Evolutionary conservation across 2,888 invertebrate genomes (phyloP), one percentile per base, ranked within the genome.

Genomic region (Melipona bicolor): DNA sequence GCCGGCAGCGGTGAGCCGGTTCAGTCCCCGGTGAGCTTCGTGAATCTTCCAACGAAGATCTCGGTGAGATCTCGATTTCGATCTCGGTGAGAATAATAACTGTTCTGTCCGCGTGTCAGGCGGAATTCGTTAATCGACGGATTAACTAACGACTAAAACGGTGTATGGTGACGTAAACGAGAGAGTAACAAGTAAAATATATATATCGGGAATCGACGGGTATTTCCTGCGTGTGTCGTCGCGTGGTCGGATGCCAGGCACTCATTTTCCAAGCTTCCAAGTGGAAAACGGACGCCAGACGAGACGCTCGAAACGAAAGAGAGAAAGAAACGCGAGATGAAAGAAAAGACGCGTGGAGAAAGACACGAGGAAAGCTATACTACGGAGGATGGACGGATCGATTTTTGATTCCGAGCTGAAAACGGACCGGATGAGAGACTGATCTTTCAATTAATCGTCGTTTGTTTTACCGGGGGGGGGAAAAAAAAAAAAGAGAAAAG

Each of bases 131-230:
- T 27, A 32, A 64, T n/a, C 13, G 43, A n/a, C n/a, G n/a, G 4
- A 65, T 43, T 11, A 9, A 36, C 13, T 2, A 13, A 36, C n/a
- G 24, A 36, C 9, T n/a, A 27, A 21, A n/a, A 52, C 50, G 52
- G 64, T 52, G 62, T 36, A 52, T 50, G 52, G 64, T 52, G 62
- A 52, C 52, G n/a, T 64, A 64, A 52, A 32, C 50, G 62, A 43
- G 36, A 62, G 49, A 50, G 19, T n/a, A 62, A 62, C 3, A 3
- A 62, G 32, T 0, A 32, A 32, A 24, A 24, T 24, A 24, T 24
- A 24, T 24, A 24, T 32, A 32, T 32, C 32, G 32, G 32, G 32
- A 3, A 32, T 4, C 32, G 32, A 4, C 27, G 17, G 15, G 0
- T 24, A 15, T 11, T 64, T 19, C 9, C 3, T 36, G 27, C 62